phyloP scores from a whole-genome alignment of 1,140 invertebrate species.

The Epicauta chinensis region DNA sequence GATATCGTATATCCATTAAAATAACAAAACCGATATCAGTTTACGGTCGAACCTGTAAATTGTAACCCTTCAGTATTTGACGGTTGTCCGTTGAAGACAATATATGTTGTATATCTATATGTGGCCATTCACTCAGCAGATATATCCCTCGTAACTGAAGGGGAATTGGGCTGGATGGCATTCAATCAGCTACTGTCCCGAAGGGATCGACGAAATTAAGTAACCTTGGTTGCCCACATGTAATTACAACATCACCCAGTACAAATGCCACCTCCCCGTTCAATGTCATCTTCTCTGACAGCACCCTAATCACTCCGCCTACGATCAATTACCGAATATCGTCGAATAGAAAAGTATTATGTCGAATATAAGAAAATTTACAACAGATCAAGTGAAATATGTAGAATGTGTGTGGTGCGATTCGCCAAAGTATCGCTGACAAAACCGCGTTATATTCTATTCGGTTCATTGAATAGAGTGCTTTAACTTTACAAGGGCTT shows the following conservation, averaged over 20 bases:
- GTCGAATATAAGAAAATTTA: neutral
- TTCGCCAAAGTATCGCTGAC: slow-evolving; percentile 21
- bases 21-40: slow-evolving; percentile 17
- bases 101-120: too few species aligned
- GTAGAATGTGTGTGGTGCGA: slow-evolving; percentile 9
- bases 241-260: slow-evolving; percentile 25
- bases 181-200: slow-evolving; percentile 25
- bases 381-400: too few species aligned
- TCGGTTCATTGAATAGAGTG: slow-evolving; percentile 33
- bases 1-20: slow-evolving; percentile 17
- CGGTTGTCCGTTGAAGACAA: too few species aligned
- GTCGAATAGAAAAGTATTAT: neutral
- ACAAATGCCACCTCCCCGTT: slow-evolving; percentile 23
- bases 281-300: slow-evolving; percentile 19
- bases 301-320: slow-evolving; percentile 15
- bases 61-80: slow-evolving; percentile 5
- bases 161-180: slow-evolving; percentile 14
- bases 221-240: slow-evolving; percentile 29
- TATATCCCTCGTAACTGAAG: slow-evolving; percentile 1
- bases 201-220: slow-evolving; percentile 23
- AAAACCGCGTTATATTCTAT: slow-evolving; percentile 23
- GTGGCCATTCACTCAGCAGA: too few species aligned
- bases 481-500: slow-evolving; percentile 22
- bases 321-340: slow-evolving; percentile 13
- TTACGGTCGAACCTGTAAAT: slow-evolving; percentile 6